phyloP scores from a whole-genome alignment of 2,888 invertebrate genomes.

The Neria commutata region DNA sequence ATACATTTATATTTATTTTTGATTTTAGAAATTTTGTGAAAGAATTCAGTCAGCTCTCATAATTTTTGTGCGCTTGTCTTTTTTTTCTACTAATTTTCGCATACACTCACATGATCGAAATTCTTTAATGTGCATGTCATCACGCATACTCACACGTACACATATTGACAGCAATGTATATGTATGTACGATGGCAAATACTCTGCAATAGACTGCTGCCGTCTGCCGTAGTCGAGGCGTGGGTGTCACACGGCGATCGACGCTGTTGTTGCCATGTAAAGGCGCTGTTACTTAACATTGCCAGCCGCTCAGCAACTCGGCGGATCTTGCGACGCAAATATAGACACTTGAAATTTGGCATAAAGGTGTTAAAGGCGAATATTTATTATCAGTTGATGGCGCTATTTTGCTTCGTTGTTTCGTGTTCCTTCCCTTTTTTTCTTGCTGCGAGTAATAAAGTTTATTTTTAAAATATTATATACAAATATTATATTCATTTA shows the following conservation, averaged over 20 bases:
- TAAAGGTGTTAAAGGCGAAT: neutral
- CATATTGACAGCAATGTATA: no score
- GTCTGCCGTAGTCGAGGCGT: no score
- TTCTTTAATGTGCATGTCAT: no score
- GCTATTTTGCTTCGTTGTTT: no score
- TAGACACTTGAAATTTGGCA: neutral
- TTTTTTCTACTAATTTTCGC: neutral
- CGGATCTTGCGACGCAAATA: neutral
- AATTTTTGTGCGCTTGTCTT: neutral
- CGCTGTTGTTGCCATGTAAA: neutral
- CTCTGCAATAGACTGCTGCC: no score
- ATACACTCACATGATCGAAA: no score
- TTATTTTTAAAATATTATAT: neutral
- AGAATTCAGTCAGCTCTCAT: neutral
- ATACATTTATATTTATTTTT: no score
- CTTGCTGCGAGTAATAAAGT: neutral
- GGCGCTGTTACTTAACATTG: slow-evolving; percentile 1
- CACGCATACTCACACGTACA: no score
- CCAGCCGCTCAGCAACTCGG: neutral
- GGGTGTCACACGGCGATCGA: neutral
- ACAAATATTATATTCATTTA: no score
- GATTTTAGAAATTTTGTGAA: neutral
- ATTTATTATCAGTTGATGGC: no score
- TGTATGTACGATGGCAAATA: no score
- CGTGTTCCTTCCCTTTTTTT: no score